phyloP scores from a whole-genome alignment of 2,888 invertebrate species.

The Scaptomyza reducta region DNA sequence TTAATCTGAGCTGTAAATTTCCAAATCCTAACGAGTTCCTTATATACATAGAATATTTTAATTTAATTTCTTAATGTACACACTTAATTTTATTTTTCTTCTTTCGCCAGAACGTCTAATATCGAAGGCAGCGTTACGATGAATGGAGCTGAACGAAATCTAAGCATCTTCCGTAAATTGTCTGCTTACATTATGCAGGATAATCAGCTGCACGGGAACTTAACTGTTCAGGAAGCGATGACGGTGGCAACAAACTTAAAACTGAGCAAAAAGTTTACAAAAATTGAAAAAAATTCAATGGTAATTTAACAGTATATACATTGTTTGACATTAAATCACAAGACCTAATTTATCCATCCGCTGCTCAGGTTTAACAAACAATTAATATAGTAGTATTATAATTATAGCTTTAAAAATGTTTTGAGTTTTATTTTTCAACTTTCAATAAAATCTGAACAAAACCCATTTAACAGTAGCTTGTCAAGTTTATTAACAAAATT shows the following conservation, averaged over 20 bases:
- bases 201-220: conserved; percentile 95
- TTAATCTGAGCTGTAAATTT: too few relatives aligned
- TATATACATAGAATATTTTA: too few relatives aligned
- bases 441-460: conserved; percentile 3
- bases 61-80: background rate
- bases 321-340: background rate
- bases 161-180: conserved; percentile 94
- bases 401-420: conserved; percentile 8
- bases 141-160: conserved; percentile 92
- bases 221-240: conserved; percentile 98
- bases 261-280: conserved; percentile 89
- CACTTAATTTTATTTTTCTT: background rate
- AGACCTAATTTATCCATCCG: background rate
- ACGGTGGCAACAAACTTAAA: conserved; percentile 95
- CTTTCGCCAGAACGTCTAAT: conserved; percentile 88
- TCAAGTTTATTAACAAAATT: background rate
- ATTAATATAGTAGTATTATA: conserved; percentile 33
- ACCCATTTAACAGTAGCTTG: conserved; percentile 3
- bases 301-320: conserved; percentile 85
- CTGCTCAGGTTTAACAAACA: conserved; percentile 3
- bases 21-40: too few relatives aligned
- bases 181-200: conserved; percentile 98
- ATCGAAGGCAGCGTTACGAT: conserved; percentile 93
- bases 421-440: conserved; percentile 4
- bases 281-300: conserved; percentile 91